Evolutionary conservation across 2,113 vertebrate genomes (phyloP).

Genomic region (Guaruba guarouba): DNA sequence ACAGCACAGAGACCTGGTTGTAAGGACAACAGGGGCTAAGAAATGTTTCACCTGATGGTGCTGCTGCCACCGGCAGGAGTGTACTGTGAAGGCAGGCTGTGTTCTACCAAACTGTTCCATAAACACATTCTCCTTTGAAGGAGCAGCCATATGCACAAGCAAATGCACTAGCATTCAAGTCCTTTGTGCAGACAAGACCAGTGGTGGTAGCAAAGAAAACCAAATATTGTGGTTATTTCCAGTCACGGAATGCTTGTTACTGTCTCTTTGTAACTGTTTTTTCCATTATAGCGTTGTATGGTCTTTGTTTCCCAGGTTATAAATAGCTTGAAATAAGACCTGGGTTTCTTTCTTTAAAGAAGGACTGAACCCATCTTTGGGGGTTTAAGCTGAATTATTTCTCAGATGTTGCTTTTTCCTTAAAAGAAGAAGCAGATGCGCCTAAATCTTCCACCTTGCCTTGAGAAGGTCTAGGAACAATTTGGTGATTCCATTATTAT

Average conservation of each 20-base stretch:
- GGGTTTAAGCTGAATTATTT: not conserved
- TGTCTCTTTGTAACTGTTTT: not conserved
- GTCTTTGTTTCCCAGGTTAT: not conserved
- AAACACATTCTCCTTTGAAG: not conserved
- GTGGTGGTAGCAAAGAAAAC: not conserved
- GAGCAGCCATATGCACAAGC: not conserved
- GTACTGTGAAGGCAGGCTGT: not conserved
- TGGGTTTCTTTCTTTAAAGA: not conserved
- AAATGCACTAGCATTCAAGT: not conserved
- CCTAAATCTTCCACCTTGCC: not conserved
- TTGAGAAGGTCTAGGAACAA: not conserved
- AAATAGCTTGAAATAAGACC: not conserved
- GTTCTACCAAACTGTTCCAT: not conserved
- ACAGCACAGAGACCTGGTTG: not conserved
- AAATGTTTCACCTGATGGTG: not conserved
- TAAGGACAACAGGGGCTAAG: not conserved
- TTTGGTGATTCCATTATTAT: not conserved
- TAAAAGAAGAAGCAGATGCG: not conserved
- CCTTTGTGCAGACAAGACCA: not conserved
- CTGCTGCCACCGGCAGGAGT: not conserved
- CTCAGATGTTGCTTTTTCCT: not conserved
- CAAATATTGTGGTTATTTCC: not conserved
- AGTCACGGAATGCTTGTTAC: not conserved
- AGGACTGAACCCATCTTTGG: not conserved
- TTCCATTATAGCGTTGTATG: not conserved